Evolutionary conservation across 35 echinoderm and acorn worm species (phyloP).

Genomic region (Acanthaster planci): DNA sequence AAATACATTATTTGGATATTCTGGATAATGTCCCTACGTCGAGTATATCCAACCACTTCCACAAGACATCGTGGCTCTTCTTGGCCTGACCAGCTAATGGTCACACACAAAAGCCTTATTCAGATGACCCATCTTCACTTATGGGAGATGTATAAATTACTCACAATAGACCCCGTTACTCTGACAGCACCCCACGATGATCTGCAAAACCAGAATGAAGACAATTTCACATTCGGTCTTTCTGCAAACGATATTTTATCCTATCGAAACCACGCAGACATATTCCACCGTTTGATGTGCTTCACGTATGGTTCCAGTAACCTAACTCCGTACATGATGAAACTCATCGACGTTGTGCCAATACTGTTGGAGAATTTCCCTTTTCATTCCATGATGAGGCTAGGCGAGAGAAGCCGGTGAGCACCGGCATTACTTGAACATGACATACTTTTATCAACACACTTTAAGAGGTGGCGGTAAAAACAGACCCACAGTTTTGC

Average conservation of each 20-base stretch:
- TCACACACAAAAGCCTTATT: not conserved
- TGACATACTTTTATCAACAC: too few relatives aligned
- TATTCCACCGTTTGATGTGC: constrained; percentile 41
- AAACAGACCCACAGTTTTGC: too few relatives aligned
- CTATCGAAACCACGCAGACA: constrained; percentile 28
- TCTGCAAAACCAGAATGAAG: not conserved
- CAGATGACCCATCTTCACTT: not conserved
- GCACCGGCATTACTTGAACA: constrained; percentile 12
- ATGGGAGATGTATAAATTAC: constrained; percentile 25
- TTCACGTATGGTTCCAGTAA: too few relatives aligned
- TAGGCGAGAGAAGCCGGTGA: constrained; percentile 49
- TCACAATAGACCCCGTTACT: constrained; percentile 9
- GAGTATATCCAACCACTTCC: not conserved
- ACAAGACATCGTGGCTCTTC: not conserved
- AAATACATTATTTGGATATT: not conserved
- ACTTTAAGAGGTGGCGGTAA: too few relatives aligned
- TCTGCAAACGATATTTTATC: not conserved
- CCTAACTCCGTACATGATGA: too few relatives aligned
- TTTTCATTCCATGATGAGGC: too few relatives aligned
- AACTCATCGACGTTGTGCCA: too few relatives aligned
- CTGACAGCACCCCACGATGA: not conserved
- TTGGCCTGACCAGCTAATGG: not conserved
- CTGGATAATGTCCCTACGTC: constrained; percentile 31
- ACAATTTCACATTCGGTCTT: constrained; percentile 38
- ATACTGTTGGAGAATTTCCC: too few relatives aligned